Percentiles rank a stretch among this genome's conserved stretches.
phyloP scores from a whole-genome alignment of 2,888 invertebrate species.

The Zeuzera pyrina region DNA sequence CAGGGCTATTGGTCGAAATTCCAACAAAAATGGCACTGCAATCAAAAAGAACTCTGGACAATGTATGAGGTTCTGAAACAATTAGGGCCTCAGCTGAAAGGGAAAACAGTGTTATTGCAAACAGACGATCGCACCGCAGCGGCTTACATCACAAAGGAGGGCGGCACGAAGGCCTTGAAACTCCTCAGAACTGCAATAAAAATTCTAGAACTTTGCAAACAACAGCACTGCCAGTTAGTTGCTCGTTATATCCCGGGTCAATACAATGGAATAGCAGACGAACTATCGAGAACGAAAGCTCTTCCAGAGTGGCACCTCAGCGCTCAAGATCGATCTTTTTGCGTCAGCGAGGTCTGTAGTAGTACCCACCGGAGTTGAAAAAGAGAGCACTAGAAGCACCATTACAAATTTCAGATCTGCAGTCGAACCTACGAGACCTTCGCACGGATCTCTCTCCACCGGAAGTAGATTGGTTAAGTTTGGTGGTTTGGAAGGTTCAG shows the following conservation, averaged over 20 bases:
- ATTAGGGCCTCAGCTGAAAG: conserved; percentile 5
- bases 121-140: conserved; percentile 11
- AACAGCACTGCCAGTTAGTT: no score
- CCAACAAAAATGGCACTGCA: conserved; percentile 8
- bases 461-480: conserved; percentile 6
- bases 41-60: no score
- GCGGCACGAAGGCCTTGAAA: conserved; percentile 9
- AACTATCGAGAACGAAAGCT: background rate
- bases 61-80: no score
- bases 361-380: conserved; percentile 1
- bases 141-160: no score
- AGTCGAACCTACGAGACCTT: conserved; percentile 10
- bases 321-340: conserved; percentile 6
- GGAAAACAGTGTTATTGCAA: conserved; percentile 7
- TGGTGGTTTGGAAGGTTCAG: conserved; percentile 17
- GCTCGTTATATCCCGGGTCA: no score
- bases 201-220: no score
- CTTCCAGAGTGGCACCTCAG: conserved; percentile 17
- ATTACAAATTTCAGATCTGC: conserved; percentile 8
- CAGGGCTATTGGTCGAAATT: conserved; percentile 7
- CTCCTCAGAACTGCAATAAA: conserved; percentile 4
- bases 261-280: no score
- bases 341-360: no score
- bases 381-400: conserved; percentile 3
- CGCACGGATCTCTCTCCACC: conserved; percentile 5